Conservation (phyloP, 2,888 invertebrate species). For the Trimorus sp. region DNA sequence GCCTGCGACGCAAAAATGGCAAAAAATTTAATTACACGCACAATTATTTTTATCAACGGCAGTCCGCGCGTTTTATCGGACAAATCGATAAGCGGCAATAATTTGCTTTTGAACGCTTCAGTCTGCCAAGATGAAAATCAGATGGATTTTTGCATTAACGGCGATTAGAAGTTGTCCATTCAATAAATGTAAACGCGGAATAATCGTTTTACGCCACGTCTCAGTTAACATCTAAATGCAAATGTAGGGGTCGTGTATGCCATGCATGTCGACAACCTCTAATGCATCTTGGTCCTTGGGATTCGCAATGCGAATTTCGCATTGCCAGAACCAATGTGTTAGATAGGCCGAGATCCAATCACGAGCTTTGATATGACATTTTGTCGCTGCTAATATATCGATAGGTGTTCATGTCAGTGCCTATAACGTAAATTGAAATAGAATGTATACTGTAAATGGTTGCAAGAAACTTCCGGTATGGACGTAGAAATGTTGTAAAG, state of each 20-base stretch:
- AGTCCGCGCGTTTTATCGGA: no score
- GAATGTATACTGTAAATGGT: no score
- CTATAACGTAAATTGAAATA: no score
- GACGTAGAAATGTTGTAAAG: no score
- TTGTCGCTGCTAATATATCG: slow-evolving; percentile 6
- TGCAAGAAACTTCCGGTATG: no score
- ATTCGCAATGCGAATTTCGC: slow-evolving; percentile 8
- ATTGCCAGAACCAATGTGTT: slow-evolving; percentile 15
- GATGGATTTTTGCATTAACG: no score
- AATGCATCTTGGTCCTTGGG: slow-evolving; percentile 22
- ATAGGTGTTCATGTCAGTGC: background rate
- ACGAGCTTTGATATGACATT: slow-evolving; percentile 18
- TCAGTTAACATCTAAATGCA: slow-evolving; percentile 2
- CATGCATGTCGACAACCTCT: slow-evolving; percentile 20
- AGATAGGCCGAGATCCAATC: slow-evolving; percentile 23
- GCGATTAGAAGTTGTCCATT: no score
- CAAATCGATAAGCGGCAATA: no score
- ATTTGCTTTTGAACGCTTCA: no score
- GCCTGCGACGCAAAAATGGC: background rate
- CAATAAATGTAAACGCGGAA: no score
- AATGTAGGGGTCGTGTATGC: slow-evolving; percentile 12
- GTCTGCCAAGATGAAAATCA: no score
- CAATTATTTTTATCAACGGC: no score
- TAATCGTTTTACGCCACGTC: background rate
- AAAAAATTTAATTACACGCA: background rate